phyloP scores from a whole-genome alignment of 2,888 invertebrate genomes.

The Aplocera efformata region DNA sequence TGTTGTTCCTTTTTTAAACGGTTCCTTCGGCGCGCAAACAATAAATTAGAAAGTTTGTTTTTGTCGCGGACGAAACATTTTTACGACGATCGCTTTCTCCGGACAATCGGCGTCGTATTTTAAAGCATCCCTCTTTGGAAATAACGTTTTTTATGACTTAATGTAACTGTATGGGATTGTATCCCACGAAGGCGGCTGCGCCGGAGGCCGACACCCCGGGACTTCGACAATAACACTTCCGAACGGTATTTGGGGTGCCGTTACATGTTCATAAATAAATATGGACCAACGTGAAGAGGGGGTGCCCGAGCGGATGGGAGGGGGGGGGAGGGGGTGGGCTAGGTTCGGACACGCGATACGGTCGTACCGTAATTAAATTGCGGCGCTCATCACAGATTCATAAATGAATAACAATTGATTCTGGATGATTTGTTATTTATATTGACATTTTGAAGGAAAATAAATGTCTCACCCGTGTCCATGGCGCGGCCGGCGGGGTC shows the following conservation, averaged over 20 bases:
- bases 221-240: too few species aligned
- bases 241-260: background rate
- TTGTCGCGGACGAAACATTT: conserved; percentile 37
- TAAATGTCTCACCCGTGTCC: conserved; percentile 50
- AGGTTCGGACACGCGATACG: conserved; percentile 7
- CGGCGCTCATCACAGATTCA: conserved; percentile 12
- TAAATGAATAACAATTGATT: conserved; percentile 9
- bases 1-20: conserved; percentile 47
- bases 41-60: conserved; percentile 66
- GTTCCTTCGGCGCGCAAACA: conserved; percentile 40
- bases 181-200: too few species aligned
- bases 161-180: conserved; percentile 1
- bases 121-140: conserved; percentile 34
- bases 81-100: conserved; percentile 55
- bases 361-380: conserved; percentile 3
- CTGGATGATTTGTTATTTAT: too few species aligned
- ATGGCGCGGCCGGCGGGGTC: conserved; percentile 32
- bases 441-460: conserved; percentile 14
- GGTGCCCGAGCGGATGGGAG: background rate
- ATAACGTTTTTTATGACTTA: conserved; percentile 15
- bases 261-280: conserved; percentile 2
- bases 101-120: conserved; percentile 42
- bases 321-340: background rate
- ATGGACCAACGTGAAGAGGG: background rate
- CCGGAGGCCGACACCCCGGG: too few species aligned